Evolutionary conservation across 2,797 vertebrate species (phyloP).

Genomic region (Xenentodon cancila): DNA sequence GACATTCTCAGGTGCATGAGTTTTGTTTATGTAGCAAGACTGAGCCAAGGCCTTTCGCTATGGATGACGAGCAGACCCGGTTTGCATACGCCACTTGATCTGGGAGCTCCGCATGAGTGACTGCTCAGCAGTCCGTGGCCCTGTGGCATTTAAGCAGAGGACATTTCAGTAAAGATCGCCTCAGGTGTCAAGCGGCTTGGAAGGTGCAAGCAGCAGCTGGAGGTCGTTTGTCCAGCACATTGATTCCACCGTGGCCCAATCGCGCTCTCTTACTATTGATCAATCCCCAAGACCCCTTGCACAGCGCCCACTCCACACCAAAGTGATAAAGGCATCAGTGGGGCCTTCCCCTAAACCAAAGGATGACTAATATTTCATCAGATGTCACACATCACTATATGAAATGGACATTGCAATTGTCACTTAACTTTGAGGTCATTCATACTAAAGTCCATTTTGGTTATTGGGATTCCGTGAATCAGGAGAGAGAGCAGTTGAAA

Average conservation of each 20-base stretch:
- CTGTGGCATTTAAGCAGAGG: conserved; percentile 79
- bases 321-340: conserved; percentile 58
- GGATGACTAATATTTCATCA: conserved; percentile 66
- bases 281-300: conserved; percentile 63
- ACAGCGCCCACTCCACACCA: conserved; percentile 62
- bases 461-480: conserved; percentile 68
- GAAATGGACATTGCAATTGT: conserved; percentile 53
- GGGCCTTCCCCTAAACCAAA: conserved; percentile 52
- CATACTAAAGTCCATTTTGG: conserved; percentile 64
- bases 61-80: conserved; percentile 63
- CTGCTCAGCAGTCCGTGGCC: conserved; percentile 76
- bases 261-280: conserved; percentile 75
- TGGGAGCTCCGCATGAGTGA: conserved; percentile 70
- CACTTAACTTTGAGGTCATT: conserved; percentile 65
- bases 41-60: conserved; percentile 67
- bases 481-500: conserved; percentile 56
- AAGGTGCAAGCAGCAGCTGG: conserved; percentile 64
- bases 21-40: conserved; percentile 77
- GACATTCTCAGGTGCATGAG: conserved; percentile 78
- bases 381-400: conserved; percentile 63
- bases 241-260: conserved; percentile 73
- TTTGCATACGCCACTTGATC: conserved; percentile 73
- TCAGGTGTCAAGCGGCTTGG: conserved; percentile 74
- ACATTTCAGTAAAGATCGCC: conserved; percentile 75
- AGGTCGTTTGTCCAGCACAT: conserved; percentile 78